These are phyloP conservation scores for Progne subis DNA, from an alignment of 2,113 vertebrate genomes.

Conservation along the genomic window DNA sequence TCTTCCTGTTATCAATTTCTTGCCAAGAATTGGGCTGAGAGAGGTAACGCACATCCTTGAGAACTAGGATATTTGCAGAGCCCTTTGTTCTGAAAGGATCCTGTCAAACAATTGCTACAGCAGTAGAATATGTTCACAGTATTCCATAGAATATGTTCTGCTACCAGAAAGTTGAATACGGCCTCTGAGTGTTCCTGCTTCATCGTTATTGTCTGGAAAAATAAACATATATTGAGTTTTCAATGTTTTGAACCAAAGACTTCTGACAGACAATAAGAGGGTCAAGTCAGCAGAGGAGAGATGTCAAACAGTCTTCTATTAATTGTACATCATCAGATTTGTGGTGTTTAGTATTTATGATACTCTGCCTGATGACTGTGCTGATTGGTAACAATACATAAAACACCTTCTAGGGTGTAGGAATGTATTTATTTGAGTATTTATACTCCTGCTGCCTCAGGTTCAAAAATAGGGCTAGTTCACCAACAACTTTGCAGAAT, in stretches of 20 bases:
- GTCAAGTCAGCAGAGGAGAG: neutral
- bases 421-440: neutral
- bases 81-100: neutral
- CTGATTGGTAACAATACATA: neutral
- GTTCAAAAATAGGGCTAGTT: neutral
- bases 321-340: neutral
- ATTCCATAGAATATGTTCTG: neutral
- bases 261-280: neutral
- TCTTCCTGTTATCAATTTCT: neutral
- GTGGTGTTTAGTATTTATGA: neutral
- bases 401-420: neutral
- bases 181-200: neutral
- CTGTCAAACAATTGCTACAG: neutral
- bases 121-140: neutral
- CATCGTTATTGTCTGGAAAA: neutral
- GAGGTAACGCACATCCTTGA: neutral
- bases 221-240: neutral
- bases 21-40: neutral
- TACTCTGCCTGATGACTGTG: neutral
- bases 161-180: neutral
- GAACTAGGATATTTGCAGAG: neutral
- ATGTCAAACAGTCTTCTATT: neutral
- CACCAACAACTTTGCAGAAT: neutral
- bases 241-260: neutral
- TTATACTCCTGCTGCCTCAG: neutral